Evolutionary conservation across 2,888 invertebrate species (phyloP).

Genomic region (Glomeris marginata): DNA sequence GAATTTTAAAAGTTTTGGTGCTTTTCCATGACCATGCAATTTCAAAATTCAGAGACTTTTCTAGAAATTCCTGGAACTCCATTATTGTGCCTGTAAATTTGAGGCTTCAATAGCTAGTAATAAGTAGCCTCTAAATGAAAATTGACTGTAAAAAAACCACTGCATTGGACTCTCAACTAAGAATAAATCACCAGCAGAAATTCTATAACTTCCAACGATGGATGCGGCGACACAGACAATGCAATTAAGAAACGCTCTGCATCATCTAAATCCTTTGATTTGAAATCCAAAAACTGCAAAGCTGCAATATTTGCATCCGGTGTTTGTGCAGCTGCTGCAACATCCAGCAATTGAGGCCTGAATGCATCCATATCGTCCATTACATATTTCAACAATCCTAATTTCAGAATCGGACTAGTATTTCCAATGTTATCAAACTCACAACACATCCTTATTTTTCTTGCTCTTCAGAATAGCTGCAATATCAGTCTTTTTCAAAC

Average conservation of each 20-base stretch:
- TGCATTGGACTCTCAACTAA: no score
- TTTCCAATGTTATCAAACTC: conserved; percentile 19
- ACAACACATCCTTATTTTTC: conserved; percentile 40
- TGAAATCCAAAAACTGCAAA: conserved; percentile 35
- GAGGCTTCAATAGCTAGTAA: no score
- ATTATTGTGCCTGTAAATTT: no score
- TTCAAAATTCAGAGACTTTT: no score
- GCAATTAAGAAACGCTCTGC: conserved; percentile 61
- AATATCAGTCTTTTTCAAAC: conserved; percentile 43
- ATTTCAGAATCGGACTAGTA: background rate
- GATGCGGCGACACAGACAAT: conserved; percentile 49
- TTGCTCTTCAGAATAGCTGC: conserved; percentile 40
- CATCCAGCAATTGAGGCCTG: conserved; percentile 49
- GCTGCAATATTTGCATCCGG: conserved; percentile 49
- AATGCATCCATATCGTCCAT: conserved; percentile 13
- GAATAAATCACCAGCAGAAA: background rate
- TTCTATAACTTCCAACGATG: conserved; percentile 23
- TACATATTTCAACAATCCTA: background rate
- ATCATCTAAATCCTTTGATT: conserved; percentile 28
- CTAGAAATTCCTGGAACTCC: no score
- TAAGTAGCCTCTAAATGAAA: no score
- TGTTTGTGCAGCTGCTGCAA: conserved; percentile 55
- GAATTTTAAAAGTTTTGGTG: no score
- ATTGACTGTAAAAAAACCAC: no score
- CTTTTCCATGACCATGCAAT: no score